Evolutionary conservation across 2,797 vertebrate genomes (phyloP).

Genomic region (Coendou prehensilis): DNA sequence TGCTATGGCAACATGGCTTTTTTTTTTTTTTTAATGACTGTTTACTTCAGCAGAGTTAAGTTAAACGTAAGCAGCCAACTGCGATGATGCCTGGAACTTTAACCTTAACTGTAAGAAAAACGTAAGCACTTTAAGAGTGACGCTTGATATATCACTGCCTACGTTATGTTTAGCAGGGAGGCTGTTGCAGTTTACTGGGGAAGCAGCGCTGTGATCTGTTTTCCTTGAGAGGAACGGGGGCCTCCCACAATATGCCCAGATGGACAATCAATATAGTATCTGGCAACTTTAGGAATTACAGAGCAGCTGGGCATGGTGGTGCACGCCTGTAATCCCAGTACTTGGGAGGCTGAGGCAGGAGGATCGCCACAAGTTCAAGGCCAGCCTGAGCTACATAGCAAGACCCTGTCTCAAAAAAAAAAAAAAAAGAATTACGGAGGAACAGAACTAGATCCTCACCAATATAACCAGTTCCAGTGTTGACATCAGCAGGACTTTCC

Average conservation of each 20-base stretch:
- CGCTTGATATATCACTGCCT: not conserved
- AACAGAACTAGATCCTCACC: slow-evolving; percentile 7
- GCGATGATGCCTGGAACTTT: slow-evolving; percentile 59
- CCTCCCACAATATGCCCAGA: slow-evolving; percentile 32
- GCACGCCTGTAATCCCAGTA: not conserved
- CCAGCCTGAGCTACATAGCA: not conserved
- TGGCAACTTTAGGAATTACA: slow-evolving; percentile 24
- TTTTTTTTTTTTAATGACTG: slow-evolving; percentile 57
- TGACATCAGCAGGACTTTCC: slow-evolving; percentile 1
- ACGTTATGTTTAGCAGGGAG: not conserved
- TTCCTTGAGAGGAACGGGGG: not conserved
- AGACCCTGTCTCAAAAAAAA: not conserved
- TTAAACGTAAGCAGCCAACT: slow-evolving; percentile 63
- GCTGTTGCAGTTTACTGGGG: not conserved
- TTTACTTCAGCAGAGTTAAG: slow-evolving; percentile 69
- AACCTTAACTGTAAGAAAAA: slow-evolving; percentile 56
- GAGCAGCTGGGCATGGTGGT: not conserved
- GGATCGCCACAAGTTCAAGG: not conserved
- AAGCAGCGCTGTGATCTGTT: slow-evolving; percentile 42
- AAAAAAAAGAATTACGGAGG: not conserved
- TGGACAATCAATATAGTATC: not conserved
- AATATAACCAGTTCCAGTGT: not conserved
- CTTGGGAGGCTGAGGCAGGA: not conserved
- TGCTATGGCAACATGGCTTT: slow-evolving; percentile 65
- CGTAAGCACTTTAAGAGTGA: slow-evolving; percentile 12